These are phyloP conservation scores for Stenolophus ochropezus DNA, from an alignment of 2,888 invertebrate species.

Conservation along the genomic window DNA sequence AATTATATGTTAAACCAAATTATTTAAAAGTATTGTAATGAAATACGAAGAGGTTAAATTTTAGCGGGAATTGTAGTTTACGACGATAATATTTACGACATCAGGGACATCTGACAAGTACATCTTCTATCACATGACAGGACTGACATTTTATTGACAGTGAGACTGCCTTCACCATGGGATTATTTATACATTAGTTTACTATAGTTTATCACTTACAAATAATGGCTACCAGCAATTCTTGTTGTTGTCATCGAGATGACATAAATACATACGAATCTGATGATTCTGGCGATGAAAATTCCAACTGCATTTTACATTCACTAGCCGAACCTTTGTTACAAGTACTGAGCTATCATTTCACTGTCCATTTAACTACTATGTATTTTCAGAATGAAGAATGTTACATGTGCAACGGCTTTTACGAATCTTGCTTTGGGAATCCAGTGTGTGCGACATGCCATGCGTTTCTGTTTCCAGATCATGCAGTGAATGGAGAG, in stretches of 20 bases:
- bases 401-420: slow-evolving; percentile 92
- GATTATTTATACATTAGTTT: neutral
- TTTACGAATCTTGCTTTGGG: slow-evolving; percentile 92
- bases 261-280: slow-evolving; percentile 13
- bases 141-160: neutral
- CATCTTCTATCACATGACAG: neutral
- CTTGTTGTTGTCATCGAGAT: slow-evolving; percentile 14
- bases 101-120: neutral
- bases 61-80: neutral
- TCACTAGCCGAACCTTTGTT: slow-evolving; percentile 26
- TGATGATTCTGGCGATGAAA: slow-evolving; percentile 53
- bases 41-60: neutral
- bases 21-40: neutral
- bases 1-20: neutral
- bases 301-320: slow-evolving; percentile 39
- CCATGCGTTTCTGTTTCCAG: slow-evolving; percentile 93
- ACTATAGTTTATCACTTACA: too few relatives aligned
- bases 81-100: neutral
- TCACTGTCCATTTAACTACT: too few relatives aligned
- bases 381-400: slow-evolving; percentile 76
- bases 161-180: too few relatives aligned
- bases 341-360: too few relatives aligned
- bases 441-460: slow-evolving; percentile 95
- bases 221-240: slow-evolving; percentile 43
- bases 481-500: slow-evolving; percentile 72